Percentiles rank a stretch among this genome's conserved stretches.
phyloP scores from a whole-genome alignment of 2,888 invertebrate genomes.

The Xestia xanthographa region DNA sequence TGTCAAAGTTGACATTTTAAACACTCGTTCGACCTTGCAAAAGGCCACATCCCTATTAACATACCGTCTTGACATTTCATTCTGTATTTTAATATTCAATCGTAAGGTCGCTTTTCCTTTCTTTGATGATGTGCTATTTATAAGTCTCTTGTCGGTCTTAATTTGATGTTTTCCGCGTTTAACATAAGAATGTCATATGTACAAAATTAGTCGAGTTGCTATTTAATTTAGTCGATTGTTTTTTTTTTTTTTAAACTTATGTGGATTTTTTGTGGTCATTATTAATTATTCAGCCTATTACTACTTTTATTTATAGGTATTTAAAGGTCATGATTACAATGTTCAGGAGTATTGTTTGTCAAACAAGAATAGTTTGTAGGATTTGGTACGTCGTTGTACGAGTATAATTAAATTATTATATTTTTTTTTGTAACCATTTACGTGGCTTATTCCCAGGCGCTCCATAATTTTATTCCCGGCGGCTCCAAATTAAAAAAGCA shows the following conservation, averaged over 20 bases:
- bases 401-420: not conserved
- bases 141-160: not conserved
- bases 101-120: slow-evolving; percentile 54
- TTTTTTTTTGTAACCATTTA: not conserved
- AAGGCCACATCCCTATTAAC: slow-evolving; percentile 69
- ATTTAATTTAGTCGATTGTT: slow-evolving; percentile 11
- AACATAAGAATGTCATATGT: slow-evolving; percentile 31
- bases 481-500: too few relatives aligned
- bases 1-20: slow-evolving; percentile 82
- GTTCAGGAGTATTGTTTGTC: not conserved
- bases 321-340: slow-evolving; percentile 1
- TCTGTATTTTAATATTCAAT: slow-evolving; percentile 46
- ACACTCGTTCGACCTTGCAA: slow-evolving; percentile 75
- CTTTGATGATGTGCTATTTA: slow-evolving; percentile 4
- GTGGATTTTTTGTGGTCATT: not conserved
- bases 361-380: not conserved
- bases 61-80: slow-evolving; percentile 62
- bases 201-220: slow-evolving; percentile 21
- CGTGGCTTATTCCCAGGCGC: too few relatives aligned
- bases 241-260: not conserved
- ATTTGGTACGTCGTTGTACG: not conserved
- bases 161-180: slow-evolving; percentile 20
- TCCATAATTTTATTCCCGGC: too few relatives aligned
- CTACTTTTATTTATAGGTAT: not conserved
- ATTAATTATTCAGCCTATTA: not conserved